Evolutionary conservation across 37 sponge, comb jelly and placozoan genomes (phyloP), one percentile per base, ranked within the genome.

Genomic region (Lycopodina hypogea): DNA sequence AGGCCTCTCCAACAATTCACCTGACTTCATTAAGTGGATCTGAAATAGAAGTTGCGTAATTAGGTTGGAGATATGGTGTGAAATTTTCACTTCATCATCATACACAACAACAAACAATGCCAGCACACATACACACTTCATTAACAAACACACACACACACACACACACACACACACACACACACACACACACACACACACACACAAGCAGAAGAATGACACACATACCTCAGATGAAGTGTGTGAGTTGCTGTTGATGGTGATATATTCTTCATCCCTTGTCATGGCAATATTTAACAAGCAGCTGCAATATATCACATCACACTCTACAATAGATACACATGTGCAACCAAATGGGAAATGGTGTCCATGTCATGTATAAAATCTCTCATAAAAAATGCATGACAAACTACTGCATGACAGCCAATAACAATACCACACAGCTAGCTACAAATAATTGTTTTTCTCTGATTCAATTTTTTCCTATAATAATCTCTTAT

Each of bases 201-300:
- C 19, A n/a, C 11, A 9, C 65, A 63, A 24, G 30, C 23, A n/a
- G 29, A n/a, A 11, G 30, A 63, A n/a, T 15, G 65, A 63, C 9
- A 23, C 26, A 63, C 29, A 4, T 42, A 84, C 78, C 35, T 84
- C 84, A 35, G 84, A 84, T 1, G 78, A 61, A 30, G 64, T 62
- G 18, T 66, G 55, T 2, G 84, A 62, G 38, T 68, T 68, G 23
- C 64, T 59, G 36, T 78, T 84, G 12, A 84, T 84, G 1, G 78
- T 76, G 68, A 84, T 18, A 53, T 77, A 84, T 33, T 50, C n/a
- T 1, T 28, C 26, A 30, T 84, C 84, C 32, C 75, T 82, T 21
- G 84, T 84, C 52, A 61, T 12, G 15, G 76, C 48, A 14, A 84
- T 22, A n/a, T 77, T 53, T 18, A 82, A 64, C 8, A 65, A 78